Conservation (phyloP, 2,797 vertebrate genomes). For the Sebastes ruberrimus region DNA sequence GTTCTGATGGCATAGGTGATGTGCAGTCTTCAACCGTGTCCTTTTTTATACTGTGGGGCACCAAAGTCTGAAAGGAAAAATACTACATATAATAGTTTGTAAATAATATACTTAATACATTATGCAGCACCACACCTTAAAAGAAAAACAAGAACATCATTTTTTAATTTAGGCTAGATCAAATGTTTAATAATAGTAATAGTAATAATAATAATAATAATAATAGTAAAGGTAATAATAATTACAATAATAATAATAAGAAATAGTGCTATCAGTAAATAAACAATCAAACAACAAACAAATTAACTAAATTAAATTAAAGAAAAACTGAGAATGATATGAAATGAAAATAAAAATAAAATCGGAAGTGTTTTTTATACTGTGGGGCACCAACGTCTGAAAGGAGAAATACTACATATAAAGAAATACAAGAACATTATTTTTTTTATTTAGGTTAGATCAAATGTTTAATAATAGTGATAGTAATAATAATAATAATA, state of each 20-base stretch:
- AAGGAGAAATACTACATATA: too few species aligned
- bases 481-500: too few species aligned
- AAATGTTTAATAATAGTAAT: background rate
- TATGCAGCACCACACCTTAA: background rate
- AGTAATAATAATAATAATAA: too few species aligned
- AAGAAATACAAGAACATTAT: rapidly evolving
- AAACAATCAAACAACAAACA: too few species aligned
- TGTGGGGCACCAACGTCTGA: too few species aligned
- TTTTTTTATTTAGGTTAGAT: too few species aligned
- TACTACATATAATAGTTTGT: background rate
- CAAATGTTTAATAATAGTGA: too few species aligned
- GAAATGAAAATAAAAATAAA: too few species aligned
- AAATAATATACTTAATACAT: background rate
- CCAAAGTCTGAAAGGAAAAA: background rate
- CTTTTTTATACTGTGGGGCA: background rate
- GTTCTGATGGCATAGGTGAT: background rate
- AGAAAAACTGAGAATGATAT: too few species aligned
- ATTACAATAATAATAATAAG: background rate
- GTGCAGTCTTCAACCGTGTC: background rate
- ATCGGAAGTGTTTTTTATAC: too few species aligned
- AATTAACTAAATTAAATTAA: too few species aligned
- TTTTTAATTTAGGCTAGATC: background rate
- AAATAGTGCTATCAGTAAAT: background rate
- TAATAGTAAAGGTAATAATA: too few species aligned
- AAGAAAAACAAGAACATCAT: background rate